phyloP scores from a whole-genome alignment of 35 echinoderm and acorn worm species.

The Amphiura filiformis region DNA sequence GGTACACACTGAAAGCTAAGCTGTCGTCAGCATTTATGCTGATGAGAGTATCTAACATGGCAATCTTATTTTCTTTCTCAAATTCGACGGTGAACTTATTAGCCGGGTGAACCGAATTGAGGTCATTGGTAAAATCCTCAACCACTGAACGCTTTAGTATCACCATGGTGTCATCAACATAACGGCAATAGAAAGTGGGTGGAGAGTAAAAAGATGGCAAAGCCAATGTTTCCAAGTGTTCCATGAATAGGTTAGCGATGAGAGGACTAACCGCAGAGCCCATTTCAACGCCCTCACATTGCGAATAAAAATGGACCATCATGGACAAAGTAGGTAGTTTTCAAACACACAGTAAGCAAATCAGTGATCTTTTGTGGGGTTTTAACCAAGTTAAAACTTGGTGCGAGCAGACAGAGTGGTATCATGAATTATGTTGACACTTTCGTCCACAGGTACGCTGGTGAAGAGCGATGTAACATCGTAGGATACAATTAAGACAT shows the following conservation, averaged over 20 bases:
- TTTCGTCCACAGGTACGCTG: background rate
- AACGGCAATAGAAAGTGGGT: constrained; percentile 12
- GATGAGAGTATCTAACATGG: background rate
- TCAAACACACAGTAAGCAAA: background rate
- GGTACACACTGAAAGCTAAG: background rate
- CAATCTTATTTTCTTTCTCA: background rate
- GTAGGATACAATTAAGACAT: background rate
- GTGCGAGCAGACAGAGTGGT: background rate
- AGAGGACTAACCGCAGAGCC: constrained; percentile 17
- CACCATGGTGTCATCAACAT: constrained; percentile 40
- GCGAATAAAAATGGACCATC: background rate
- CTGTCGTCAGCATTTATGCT: background rate
- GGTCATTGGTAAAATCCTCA: background rate
- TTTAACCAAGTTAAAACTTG: no score
- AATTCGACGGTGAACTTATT: background rate
- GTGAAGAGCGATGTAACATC: background rate
- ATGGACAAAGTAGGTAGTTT: constrained; percentile 36
- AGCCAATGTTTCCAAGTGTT: constrained; percentile 29
- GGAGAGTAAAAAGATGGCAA: background rate
- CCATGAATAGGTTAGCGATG: constrained; percentile 47
- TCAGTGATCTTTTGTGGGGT: background rate
- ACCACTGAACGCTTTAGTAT: background rate
- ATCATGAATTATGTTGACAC: background rate
- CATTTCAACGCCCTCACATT: constrained; percentile 31
- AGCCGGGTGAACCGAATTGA: constrained; percentile 8